Evolutionary conservation across 2,888 invertebrate genomes (phyloP).

Genomic region (Platerodrilus igneus): DNA sequence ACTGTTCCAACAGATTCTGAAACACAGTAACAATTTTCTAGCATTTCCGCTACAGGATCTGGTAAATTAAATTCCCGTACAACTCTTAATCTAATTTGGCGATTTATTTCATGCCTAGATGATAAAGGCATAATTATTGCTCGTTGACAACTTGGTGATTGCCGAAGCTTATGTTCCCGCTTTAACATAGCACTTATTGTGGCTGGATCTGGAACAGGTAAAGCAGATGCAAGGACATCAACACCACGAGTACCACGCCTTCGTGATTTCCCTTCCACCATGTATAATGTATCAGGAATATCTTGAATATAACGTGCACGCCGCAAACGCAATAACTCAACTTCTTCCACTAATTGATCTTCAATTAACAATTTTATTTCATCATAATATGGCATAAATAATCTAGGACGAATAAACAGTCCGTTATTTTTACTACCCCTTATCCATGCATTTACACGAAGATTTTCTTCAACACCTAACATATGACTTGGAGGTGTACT

Average conservation of each 20-base stretch:
- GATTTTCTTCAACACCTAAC: conserved; percentile 71
- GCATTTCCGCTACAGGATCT: conserved; percentile 76
- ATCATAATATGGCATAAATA: conserved; percentile 93
- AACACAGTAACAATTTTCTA: conserved; percentile 53
- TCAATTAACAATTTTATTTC: conserved; percentile 87
- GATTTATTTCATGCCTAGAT: conserved; percentile 70
- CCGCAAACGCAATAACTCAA: conserved; percentile 62
- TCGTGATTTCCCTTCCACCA: conserved; percentile 65
- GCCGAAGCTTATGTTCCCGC: conserved; percentile 77
- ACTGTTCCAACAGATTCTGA: conserved; percentile 43
- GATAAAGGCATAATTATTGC: conserved; percentile 72
- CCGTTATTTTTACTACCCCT: conserved; percentile 68
- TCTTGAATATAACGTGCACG: conserved; percentile 65
- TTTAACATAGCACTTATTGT: conserved; percentile 76
- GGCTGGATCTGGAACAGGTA: conserved; percentile 72
- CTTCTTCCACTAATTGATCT: conserved; percentile 76
- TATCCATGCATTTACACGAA: conserved; percentile 75
- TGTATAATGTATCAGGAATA: conserved; percentile 91
- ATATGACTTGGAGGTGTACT: conserved; percentile 80
- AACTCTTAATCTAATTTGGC: conserved; percentile 78
- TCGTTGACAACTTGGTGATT: conserved; percentile 72
- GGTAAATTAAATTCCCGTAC: conserved; percentile 93
- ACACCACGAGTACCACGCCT: conserved; percentile 52
- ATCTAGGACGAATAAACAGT: conserved; percentile 75
- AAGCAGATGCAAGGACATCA: conserved; percentile 60